Conservation (phyloP, 2,888 invertebrate genomes). For the Aphidius colemani region DNA sequence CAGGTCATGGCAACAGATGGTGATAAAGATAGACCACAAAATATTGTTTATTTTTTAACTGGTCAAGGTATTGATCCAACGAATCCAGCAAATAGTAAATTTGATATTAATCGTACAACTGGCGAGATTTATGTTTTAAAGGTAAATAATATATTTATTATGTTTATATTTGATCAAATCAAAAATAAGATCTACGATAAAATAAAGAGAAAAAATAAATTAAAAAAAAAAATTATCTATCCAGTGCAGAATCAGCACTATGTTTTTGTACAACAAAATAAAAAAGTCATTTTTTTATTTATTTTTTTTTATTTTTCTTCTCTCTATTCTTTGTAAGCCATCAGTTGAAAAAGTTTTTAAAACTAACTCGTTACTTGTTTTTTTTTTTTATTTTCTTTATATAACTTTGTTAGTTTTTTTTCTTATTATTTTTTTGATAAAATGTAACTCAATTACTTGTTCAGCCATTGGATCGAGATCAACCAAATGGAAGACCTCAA, state of each 20-base stretch:
- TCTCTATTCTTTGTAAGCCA: slow-evolving; percentile 4
- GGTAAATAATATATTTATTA: slow-evolving; percentile 64
- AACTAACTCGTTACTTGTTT: not conserved
- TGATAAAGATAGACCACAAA: slow-evolving; percentile 91
- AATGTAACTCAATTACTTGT: slow-evolving; percentile 10
- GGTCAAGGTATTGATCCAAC: slow-evolving; percentile 95
- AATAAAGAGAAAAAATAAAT: not conserved
- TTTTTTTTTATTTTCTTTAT: slow-evolving; percentile 4
- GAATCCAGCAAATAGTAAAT: slow-evolving; percentile 93
- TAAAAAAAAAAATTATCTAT: not conserved
- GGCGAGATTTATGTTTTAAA: slow-evolving; percentile 95
- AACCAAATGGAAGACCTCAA: slow-evolving; percentile 93
- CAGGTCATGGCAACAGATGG: slow-evolving; percentile 96
- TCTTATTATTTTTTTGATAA: slow-evolving; percentile 1
- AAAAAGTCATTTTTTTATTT: not conserved
- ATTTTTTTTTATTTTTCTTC: not conserved
- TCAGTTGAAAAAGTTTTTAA: slow-evolving; percentile 9
- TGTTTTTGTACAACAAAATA: slow-evolving; percentile 18
- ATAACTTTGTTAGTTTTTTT: not conserved
- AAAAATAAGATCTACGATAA: too few relatives aligned
- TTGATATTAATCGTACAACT: slow-evolving; percentile 93
- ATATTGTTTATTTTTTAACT: slow-evolving; percentile 93
- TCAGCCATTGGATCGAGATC: slow-evolving; percentile 94
- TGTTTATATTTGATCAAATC: too few relatives aligned
- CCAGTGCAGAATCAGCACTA: not conserved